A percentile compares a stretch with the other conserved stretches of the same genome.
These are phyloP conservation scores for Sepioteuthis lessoniana DNA, from an alignment of 2,888 invertebrate genomes.

Conservation along the genomic window DNA sequence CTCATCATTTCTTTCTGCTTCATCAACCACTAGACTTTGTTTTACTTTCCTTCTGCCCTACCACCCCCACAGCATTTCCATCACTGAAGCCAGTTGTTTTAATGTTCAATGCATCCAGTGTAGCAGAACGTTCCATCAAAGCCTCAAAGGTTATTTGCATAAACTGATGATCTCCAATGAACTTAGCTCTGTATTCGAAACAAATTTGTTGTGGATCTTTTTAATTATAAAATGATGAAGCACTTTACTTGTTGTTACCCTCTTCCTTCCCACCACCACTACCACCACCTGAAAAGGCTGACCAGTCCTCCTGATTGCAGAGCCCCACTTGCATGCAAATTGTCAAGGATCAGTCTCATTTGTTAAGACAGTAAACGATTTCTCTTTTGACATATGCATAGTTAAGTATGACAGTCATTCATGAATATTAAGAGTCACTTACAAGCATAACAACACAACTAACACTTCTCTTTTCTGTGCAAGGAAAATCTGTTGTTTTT, in stretches of 20 bases:
- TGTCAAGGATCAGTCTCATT: neutral
- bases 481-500: too few species aligned
- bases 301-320: neutral
- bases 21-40: neutral
- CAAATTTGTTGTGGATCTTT: conserved; percentile 38
- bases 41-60: neutral
- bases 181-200: conserved; percentile 40
- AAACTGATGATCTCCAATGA: conserved; percentile 1
- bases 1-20: neutral
- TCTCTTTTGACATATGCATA: conserved; percentile 13
- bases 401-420: neutral
- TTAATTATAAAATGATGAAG: conserved; percentile 43
- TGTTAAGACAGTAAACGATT: neutral
- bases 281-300: too few species aligned
- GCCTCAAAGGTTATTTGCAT: conserved; percentile 43
- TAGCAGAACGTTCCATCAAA: conserved; percentile 21
- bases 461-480: neutral
- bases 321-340: neutral
- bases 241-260: neutral
- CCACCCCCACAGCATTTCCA: neutral
- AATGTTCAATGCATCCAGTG: neutral
- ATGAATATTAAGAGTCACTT: neutral
- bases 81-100: neutral
- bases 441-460: neutral
- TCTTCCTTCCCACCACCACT: neutral